Evolutionary conservation across 2,888 invertebrate genomes (phyloP).

Genomic region (Bugulina stolonifera): DNA sequence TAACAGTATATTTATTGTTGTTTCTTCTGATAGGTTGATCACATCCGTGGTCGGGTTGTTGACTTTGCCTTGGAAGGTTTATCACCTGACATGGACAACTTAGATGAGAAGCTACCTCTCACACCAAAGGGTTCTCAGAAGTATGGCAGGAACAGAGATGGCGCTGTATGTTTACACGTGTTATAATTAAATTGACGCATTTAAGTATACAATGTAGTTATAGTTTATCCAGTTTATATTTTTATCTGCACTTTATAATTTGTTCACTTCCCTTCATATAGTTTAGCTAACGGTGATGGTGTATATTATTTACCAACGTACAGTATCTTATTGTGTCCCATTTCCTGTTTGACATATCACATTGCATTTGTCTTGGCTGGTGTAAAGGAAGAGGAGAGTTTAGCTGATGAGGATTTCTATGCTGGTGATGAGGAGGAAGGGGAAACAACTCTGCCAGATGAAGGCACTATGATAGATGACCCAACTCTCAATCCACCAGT

Average conservation of each 20-base stretch:
- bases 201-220: too few relatives aligned
- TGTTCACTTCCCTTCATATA: too few relatives aligned
- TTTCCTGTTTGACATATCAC: too few relatives aligned
- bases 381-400: not conserved
- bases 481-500: not conserved
- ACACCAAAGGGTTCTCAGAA: slow-evolving; percentile 13
- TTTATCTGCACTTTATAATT: too few relatives aligned
- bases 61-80: slow-evolving; percentile 48
- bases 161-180: not conserved
- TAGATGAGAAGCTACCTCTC: not conserved
- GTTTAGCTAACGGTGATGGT: too few relatives aligned
- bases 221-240: too few relatives aligned
- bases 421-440: slow-evolving; percentile 4
- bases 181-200: too few relatives aligned
- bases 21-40: slow-evolving; percentile 7
- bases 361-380: not conserved
- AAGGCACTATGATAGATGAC: slow-evolving; percentile 9
- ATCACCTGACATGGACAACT: slow-evolving; percentile 25
- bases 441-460: slow-evolving; percentile 1
- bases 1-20: not conserved
- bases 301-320: too few relatives aligned
- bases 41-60: slow-evolving; percentile 41
- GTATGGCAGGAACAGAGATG: not conserved
- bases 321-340: too few relatives aligned
- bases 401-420: not conserved